Evolutionary conservation across 1,140 invertebrate genomes (phyloP).

Genomic region (Harlomillsia oculata): DNA sequence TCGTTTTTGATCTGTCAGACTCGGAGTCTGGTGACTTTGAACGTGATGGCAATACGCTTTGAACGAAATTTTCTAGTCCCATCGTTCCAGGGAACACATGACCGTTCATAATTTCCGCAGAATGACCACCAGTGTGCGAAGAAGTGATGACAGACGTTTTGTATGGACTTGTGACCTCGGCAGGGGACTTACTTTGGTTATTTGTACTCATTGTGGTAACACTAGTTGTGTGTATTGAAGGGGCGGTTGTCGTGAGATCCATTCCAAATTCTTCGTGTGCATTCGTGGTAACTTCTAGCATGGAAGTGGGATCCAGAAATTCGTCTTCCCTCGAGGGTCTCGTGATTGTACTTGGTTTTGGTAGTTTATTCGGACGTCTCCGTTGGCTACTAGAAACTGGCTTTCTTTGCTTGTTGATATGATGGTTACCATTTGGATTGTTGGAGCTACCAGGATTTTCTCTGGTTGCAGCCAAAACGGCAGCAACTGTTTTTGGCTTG

Average conservation of each 20-base stretch:
- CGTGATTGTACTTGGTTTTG: constrained; percentile 20
- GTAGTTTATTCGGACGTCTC: neutral
- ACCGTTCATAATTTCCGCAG: no score
- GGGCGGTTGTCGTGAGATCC: constrained; percentile 9
- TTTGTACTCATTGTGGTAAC: neutral
- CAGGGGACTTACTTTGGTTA: neutral
- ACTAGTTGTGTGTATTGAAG: constrained; percentile 2
- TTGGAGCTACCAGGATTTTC: neutral
- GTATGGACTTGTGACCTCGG: no score
- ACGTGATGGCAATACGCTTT: constrained; percentile 11
- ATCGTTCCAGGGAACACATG: constrained; percentile 2
- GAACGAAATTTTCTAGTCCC: constrained; percentile 16
- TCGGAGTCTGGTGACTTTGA: constrained; percentile 5
- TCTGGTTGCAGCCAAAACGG: constrained; percentile 27
- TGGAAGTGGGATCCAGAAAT: constrained; percentile 28
- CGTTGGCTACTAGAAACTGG: neutral
- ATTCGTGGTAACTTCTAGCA: constrained; percentile 23
- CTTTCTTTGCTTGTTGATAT: neutral
- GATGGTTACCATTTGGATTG: neutral
- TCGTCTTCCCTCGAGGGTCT: constrained; percentile 23
- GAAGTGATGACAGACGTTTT: no score
- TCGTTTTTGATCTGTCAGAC: constrained; percentile 18
- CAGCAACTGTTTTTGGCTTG: constrained; percentile 33
- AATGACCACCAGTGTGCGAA: no score
- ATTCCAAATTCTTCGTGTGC: constrained; percentile 3